Base-by-base conservation (phyloP, 2,888 invertebrate species). In the Mesorhabditis belari region DNA sequence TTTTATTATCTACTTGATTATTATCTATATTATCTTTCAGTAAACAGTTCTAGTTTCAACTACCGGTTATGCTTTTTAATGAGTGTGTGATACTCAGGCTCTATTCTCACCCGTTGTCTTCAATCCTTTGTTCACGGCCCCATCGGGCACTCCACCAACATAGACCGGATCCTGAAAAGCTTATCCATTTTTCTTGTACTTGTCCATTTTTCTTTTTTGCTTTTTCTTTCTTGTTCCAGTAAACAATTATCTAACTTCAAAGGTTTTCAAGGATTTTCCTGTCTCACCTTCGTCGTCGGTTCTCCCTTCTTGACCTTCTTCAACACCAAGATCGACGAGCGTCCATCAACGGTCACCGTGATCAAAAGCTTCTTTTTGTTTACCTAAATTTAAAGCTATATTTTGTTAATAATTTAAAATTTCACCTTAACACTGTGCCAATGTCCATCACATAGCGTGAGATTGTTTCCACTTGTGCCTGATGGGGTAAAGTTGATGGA, bases 91-190 rank as follows among this genome's bases (percentile, higher is more conserved):
- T n/a, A n/a, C n/a, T n/a, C n/a, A 55, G n/a, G 55, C 9, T 9
- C 17, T 5, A 5, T 9, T 44, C 54, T 24, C 23, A 66, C 60
- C 63, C 4, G 23, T 57, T 17, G 63, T 64, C 6, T 55, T 57
- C 35, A 69, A 44, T 51, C 67, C 67, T 24, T 75, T 76, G 56
- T 73, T 70, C 35, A 73, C 64, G 21, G 74, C 77, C 4, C 68
- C 70, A 19, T 69, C 68, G 24, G 68, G 68, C 49, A 76, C 62
- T 60, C 85, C 84, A 23, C 96, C 96, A 75, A 96, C 85, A 83
- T 89, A 95, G 29, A 96, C 85, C 0, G 92, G 90, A 65, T 91
- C 88, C n/a, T n/a, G n/a, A n/a, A n/a, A n/a, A n/a, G n/a, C n/a
- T n/a, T n/a, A n/a, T n/a, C n/a, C n/a, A n/a, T n/a, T n/a, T n/a